These are phyloP conservation scores for Madoqua kirkii DNA, from an alignment of 2,113 vertebrate genomes.

Conservation along the genomic window DNA sequence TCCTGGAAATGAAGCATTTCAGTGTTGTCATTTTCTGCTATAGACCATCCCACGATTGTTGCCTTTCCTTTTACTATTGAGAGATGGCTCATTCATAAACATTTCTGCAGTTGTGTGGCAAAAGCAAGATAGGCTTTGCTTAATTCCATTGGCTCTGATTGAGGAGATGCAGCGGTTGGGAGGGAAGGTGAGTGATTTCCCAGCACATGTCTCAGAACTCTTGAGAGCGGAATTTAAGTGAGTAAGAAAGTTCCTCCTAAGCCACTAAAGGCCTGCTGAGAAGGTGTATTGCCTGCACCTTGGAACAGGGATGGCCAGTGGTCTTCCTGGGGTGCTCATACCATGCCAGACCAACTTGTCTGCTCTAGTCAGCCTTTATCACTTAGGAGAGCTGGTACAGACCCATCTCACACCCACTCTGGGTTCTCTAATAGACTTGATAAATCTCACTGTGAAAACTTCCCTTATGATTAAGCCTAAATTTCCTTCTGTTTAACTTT, in stretches of 20 bases:
- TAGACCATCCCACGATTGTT: slow-evolving; percentile 49
- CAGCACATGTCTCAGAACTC: not conserved
- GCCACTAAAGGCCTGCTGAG: not conserved
- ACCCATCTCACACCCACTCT: not conserved
- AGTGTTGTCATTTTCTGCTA: slow-evolving; percentile 60
- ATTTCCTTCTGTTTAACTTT: slow-evolving; percentile 58
- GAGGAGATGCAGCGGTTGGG: not conserved
- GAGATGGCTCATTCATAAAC: slow-evolving; percentile 58
- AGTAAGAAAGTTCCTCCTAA: not conserved
- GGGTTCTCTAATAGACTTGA: not conserved
- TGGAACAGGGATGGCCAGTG: not conserved
- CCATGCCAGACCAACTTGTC: not conserved
- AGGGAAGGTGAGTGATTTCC: not conserved
- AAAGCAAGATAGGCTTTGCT: slow-evolving; percentile 62
- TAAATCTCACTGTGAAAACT: not conserved
- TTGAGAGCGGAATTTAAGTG: not conserved
- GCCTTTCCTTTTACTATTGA: slow-evolving; percentile 56
- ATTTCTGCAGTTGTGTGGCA: slow-evolving; percentile 65
- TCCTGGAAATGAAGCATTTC: slow-evolving; percentile 21
- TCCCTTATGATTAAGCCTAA: slow-evolving; percentile 28
- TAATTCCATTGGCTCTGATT: slow-evolving; percentile 58
- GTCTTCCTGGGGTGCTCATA: not conserved
- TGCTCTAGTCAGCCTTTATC: not conserved
- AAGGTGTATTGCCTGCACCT: not conserved
- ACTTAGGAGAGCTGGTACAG: not conserved